These are phyloP conservation scores for Lepus americanus DNA, from an alignment of 2,113 vertebrate species.

Conservation along the genomic window DNA sequence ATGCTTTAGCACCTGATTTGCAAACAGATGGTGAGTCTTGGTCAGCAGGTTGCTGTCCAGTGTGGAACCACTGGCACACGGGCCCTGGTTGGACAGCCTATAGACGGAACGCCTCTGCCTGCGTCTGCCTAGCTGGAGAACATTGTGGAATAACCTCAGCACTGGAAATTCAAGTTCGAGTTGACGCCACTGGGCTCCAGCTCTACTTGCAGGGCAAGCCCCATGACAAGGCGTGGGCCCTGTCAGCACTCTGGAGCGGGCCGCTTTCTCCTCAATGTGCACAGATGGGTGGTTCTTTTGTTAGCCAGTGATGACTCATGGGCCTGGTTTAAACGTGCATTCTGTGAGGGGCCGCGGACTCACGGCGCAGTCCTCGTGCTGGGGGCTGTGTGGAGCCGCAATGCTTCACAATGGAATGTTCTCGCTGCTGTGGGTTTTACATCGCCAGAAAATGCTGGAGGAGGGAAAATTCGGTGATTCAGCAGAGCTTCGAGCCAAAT, in stretches of 20 bases:
- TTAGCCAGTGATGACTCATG: slow-evolving; percentile 59
- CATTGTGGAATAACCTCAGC: slow-evolving; percentile 61
- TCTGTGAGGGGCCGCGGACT: slow-evolving; percentile 56
- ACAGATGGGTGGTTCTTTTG: slow-evolving; percentile 78
- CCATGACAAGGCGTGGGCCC: neutral
- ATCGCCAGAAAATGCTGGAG: slow-evolving; percentile 63
- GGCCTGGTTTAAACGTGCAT: slow-evolving; percentile 27
- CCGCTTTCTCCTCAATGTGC: slow-evolving; percentile 58
- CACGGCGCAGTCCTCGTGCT: neutral
- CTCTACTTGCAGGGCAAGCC: slow-evolving; percentile 44
- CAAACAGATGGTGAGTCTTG: slow-evolving; percentile 7
- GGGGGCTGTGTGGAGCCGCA: neutral
- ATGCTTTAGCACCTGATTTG: slow-evolving; percentile 44
- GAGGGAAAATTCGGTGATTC: slow-evolving; percentile 42
- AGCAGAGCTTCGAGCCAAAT: neutral
- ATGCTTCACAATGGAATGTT: neutral
- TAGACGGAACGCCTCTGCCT: neutral
- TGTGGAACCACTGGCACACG: neutral
- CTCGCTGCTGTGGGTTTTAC: neutral
- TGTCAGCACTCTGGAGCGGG: slow-evolving; percentile 6
- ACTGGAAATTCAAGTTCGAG: slow-evolving; percentile 42
- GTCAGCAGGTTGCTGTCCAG: slow-evolving; percentile 45
- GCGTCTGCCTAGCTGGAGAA: slow-evolving; percentile 55
- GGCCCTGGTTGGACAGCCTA: neutral
- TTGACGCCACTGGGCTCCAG: slow-evolving; percentile 55